Conservation (phyloP, 2,888 invertebrate genomes). For the Dasysyrphus tricinctus region DNA sequence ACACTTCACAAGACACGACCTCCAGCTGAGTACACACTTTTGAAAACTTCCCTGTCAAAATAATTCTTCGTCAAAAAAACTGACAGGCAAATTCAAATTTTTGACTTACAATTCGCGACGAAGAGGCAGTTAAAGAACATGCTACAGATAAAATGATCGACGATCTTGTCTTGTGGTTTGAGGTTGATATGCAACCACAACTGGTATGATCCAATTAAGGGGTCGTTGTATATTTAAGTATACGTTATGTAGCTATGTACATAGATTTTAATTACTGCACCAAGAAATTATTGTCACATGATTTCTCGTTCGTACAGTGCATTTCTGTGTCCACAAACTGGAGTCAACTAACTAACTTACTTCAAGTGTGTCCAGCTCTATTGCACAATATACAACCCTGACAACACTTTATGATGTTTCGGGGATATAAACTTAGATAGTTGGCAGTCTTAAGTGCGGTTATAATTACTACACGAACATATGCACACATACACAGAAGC, state of each 20-base stretch:
- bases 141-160: background rate
- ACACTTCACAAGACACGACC: constrained; percentile 26
- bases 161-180: constrained; percentile 28
- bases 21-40: constrained; percentile 40
- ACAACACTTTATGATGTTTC: constrained; percentile 62
- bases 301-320: background rate
- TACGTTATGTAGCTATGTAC: background rate
- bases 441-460: constrained; percentile 42
- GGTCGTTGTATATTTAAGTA: constrained; percentile 15
- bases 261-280: constrained; percentile 52
- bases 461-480: constrained; percentile 17
- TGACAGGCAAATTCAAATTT: constrained; percentile 34
- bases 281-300: constrained; percentile 65
- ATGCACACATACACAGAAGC: background rate
- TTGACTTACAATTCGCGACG: background rate
- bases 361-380: constrained; percentile 46
- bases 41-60: constrained; percentile 52
- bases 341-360: constrained; percentile 54
- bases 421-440: constrained; percentile 59
- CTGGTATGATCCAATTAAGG: constrained; percentile 46
- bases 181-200: constrained; percentile 29
- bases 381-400: constrained; percentile 55
- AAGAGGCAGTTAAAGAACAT: background rate
- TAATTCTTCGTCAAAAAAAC: constrained; percentile 34
- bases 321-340: constrained; percentile 2